Percentiles rank a stretch among this genome's conserved stretches.
These are phyloP conservation scores for Zapus hudsonius DNA, from an alignment of 2,113 vertebrate genomes.

Conservation along the genomic window DNA sequence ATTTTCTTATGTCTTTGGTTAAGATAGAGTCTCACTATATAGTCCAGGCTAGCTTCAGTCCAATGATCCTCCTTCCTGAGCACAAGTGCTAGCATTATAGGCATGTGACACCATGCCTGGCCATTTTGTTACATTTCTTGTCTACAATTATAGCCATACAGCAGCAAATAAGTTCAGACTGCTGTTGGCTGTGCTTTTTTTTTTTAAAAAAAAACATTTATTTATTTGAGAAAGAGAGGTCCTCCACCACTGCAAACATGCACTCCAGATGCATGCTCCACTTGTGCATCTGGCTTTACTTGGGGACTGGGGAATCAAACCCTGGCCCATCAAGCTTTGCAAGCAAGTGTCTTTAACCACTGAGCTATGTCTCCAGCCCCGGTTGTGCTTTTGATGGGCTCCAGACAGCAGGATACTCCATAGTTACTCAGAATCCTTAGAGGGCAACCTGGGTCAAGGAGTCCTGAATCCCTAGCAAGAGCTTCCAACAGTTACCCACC, in stretches of 20 bases:
- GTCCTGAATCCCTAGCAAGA: neutral
- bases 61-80: neutral
- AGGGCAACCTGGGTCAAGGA: neutral
- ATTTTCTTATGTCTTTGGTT: conserved; percentile 12
- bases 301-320: too few species aligned
- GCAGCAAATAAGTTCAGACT: neutral
- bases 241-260: too few species aligned
- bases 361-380: too few species aligned
- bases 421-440: neutral
- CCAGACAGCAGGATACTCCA: neutral
- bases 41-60: neutral
- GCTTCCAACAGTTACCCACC: neutral
- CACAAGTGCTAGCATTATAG: neutral
- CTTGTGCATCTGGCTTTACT: too few species aligned
- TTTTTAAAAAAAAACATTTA: too few species aligned
- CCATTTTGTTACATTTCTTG: conserved; percentile 1
- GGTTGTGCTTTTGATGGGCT: neutral
- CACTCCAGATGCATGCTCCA: too few species aligned
- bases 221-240: too few species aligned
- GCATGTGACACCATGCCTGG: too few species aligned
- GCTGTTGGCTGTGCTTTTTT: neutral
- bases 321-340: too few species aligned
- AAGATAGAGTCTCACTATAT: neutral
- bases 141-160: neutral
- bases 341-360: too few species aligned